These are phyloP conservation scores for Salminus brasiliensis DNA, from an alignment of 2,113 vertebrate genomes.

Conservation along the genomic window DNA sequence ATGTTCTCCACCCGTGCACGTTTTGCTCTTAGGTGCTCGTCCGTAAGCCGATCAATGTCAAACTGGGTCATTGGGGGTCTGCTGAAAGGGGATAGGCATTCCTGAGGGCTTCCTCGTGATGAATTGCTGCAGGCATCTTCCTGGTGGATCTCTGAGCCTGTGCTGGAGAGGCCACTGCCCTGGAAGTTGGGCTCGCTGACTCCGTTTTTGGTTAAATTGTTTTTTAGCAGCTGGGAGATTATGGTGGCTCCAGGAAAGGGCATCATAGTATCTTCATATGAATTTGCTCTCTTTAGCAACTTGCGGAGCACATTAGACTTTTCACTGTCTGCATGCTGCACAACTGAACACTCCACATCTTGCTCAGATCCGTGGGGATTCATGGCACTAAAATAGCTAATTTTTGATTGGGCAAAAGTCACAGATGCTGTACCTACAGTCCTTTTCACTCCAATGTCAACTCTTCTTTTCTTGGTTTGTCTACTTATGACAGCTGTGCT, in stretches of 20 bases:
- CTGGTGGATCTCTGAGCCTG: constrained; percentile 95
- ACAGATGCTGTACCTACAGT: constrained; percentile 91
- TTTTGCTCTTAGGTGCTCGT: constrained; percentile 98
- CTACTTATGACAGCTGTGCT: constrained; percentile 96
- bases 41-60: constrained; percentile 94
- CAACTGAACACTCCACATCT: constrained; percentile 94
- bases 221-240: constrained; percentile 99
- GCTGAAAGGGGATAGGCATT: constrained; percentile 96
- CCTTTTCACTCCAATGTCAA: constrained; percentile 99
- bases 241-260: constrained; percentile 97
- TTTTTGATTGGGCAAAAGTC: constrained; percentile 89
- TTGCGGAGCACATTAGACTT: constrained; percentile 99
- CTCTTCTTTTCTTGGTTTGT: constrained; percentile 99
- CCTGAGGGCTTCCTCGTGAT: constrained; percentile 94
- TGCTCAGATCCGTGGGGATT: constrained; percentile 95
- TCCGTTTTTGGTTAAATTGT: constrained; percentile 97
- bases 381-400: constrained; percentile 93
- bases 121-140: constrained; percentile 98
- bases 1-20: constrained; percentile 98
- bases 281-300: constrained; percentile 98
- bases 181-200: constrained; percentile 94
- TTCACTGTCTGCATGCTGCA: constrained; percentile 90
- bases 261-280: constrained; percentile 97
- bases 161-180: constrained; percentile 95
- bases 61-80: constrained; percentile 90